Evolutionary conservation across 2,888 invertebrate genomes (phyloP).

Genomic region (Phragmatobia fuliginosa): DNA sequence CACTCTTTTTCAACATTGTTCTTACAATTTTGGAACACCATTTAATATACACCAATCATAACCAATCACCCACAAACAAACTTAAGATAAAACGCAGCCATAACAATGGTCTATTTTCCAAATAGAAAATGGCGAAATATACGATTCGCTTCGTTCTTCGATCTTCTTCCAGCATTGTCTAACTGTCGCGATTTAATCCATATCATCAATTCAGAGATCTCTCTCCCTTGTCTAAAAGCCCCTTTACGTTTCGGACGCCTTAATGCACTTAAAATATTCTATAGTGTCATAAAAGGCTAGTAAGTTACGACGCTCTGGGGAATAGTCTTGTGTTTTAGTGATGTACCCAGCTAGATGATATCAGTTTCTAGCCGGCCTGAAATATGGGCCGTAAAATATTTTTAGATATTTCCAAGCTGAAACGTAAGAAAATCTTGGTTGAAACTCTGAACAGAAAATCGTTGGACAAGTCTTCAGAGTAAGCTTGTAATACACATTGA

Average conservation of each 20-base stretch:
- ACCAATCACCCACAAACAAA: background rate
- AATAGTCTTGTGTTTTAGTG: slow-evolving; percentile 52
- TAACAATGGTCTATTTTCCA: slow-evolving; percentile 25
- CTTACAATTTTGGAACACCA: too few species aligned
- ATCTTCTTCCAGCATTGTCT: slow-evolving; percentile 23
- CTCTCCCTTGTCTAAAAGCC: slow-evolving; percentile 33
- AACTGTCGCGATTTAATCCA: slow-evolving; percentile 55
- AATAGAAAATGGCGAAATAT: slow-evolving; percentile 31
- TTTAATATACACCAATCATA: background rate
- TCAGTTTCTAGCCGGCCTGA: slow-evolving; percentile 23
- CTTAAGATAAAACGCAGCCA: slow-evolving; percentile 21
- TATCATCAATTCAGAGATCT: slow-evolving; percentile 54
- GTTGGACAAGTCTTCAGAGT: background rate
- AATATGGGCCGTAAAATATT: slow-evolving; percentile 25
- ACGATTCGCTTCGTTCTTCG: slow-evolving; percentile 25
- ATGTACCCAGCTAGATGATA: slow-evolving; percentile 35
- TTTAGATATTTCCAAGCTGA: slow-evolving; percentile 17
- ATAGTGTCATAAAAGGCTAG: slow-evolving; percentile 77
- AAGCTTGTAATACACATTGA: background rate
- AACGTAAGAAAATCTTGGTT: slow-evolving; percentile 12
- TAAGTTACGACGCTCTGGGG: slow-evolving; percentile 71
- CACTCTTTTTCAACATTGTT: too few species aligned
- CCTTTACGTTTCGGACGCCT: slow-evolving; percentile 55
- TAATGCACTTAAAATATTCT: slow-evolving; percentile 81
- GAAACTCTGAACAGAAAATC: slow-evolving; percentile 4